Percentiles rank a stretch among this genome's conserved stretches.
phyloP scores from a whole-genome alignment of 2,888 invertebrate species.

The Drosophila emarginata region DNA sequence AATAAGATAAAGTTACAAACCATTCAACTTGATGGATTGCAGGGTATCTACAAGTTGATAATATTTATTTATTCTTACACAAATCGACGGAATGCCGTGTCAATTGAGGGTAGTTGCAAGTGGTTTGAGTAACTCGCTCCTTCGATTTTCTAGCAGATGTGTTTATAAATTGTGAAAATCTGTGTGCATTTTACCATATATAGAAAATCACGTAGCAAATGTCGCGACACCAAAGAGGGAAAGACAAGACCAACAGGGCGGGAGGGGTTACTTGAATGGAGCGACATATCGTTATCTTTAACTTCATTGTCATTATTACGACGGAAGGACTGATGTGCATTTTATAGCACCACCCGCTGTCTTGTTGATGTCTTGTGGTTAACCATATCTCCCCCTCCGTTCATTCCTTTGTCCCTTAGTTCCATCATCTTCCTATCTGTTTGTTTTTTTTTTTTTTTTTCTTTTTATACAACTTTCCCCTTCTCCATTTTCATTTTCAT shows the following conservation, averaged over 20 bases:
- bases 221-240: background rate
- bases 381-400: background rate
- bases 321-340: slow-evolving; percentile 27
- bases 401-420: background rate
- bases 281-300: slow-evolving; percentile 19
- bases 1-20: too few relatives aligned
- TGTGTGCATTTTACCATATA: slow-evolving; percentile 68
- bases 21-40: too few relatives aligned
- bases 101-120: slow-evolving; percentile 55
- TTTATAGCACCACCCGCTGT: slow-evolving; percentile 28
- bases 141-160: slow-evolving; percentile 74
- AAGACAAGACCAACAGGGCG: background rate
- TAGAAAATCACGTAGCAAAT: slow-evolving; percentile 61
- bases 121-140: slow-evolving; percentile 35
- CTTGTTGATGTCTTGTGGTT: slow-evolving; percentile 16
- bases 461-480: too few relatives aligned
- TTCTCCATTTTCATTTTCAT: background rate
- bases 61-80: background rate
- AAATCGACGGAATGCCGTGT: slow-evolving; percentile 5
- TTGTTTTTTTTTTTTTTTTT: background rate
- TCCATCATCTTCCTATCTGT: slow-evolving; percentile 14
- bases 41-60: slow-evolving; percentile 12
- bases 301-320: slow-evolving; percentile 53
- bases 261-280: background rate
- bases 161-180: slow-evolving; percentile 74